phyloP scores from a whole-genome alignment of 2,113 vertebrate species.

The Empidonax alnorum region DNA sequence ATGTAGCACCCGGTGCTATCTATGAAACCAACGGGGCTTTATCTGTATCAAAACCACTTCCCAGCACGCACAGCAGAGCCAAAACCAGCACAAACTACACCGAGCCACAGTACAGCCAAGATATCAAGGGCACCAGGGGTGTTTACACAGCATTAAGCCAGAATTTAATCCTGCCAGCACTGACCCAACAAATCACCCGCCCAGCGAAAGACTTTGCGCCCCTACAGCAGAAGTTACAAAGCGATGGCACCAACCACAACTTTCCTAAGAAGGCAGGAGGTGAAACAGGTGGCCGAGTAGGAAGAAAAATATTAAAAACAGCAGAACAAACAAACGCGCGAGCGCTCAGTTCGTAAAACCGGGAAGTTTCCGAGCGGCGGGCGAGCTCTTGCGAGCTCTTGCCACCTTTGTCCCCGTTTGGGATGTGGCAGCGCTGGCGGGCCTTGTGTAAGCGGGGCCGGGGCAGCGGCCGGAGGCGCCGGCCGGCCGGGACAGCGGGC shows the following conservation, averaged over 20 bases:
- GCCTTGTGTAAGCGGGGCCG: not conserved
- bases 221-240: not conserved
- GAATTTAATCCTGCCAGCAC: not conserved
- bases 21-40: rapidly evolving
- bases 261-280: not conserved
- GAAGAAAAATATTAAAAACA: not conserved
- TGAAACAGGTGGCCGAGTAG: not conserved
- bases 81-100: not conserved
- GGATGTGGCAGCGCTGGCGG: not conserved
- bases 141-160: not conserved
- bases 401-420: conserved; percentile 29
- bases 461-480: not conserved
- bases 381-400: not conserved
- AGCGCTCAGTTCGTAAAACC: rapidly evolving
- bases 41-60: not conserved
- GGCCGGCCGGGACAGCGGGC: not conserved
- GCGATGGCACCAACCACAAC: not conserved
- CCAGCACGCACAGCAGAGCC: not conserved
- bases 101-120: not conserved
- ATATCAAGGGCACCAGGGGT: not conserved
- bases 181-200: not conserved
- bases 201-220: not conserved
- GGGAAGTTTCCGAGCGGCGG: not conserved
- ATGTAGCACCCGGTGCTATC: not conserved
- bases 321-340: not conserved